Evolutionary conservation across 30 jellyfish, hydroid and myxozoan genomes (phyloP).

Genomic region (Morbakka virulenta): DNA sequence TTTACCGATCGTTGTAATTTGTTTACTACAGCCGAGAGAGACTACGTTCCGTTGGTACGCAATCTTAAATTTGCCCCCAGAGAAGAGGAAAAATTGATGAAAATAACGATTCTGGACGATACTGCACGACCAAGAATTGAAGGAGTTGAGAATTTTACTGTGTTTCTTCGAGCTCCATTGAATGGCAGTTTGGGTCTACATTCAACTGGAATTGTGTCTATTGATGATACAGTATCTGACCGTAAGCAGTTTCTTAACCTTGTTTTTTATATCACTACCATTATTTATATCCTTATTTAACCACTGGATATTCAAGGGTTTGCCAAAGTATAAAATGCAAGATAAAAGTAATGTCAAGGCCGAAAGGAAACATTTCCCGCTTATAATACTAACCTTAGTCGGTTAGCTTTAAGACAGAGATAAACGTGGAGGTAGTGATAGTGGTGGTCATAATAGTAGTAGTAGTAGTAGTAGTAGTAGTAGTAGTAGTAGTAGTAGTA

Average conservation of each 20-base stretch:
- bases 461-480: too few relatives aligned
- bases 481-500: too few relatives aligned
- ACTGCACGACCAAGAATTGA: conserved; percentile 85
- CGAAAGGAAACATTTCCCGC: too few relatives aligned
- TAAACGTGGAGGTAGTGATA: too few relatives aligned
- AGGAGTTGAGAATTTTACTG: conserved; percentile 80
- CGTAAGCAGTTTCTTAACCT: conserved; percentile 40
- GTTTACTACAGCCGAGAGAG: conserved; percentile 75
- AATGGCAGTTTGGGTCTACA: conserved; percentile 64
- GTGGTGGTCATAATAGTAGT: too few relatives aligned
- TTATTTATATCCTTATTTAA: too few relatives aligned
- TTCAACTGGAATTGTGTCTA: conserved; percentile 78
- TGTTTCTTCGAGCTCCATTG: conserved; percentile 67
- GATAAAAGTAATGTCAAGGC: too few relatives aligned
- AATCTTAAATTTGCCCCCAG: conserved; percentile 62
- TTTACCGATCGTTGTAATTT: too few relatives aligned
- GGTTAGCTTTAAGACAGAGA: too few relatives aligned
- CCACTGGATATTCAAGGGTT: not conserved
- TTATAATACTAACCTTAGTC: not conserved
- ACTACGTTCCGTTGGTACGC: conserved; percentile 78
- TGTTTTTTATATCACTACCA: not conserved
- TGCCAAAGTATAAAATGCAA: too few relatives aligned
- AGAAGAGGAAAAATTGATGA: conserved; percentile 60
- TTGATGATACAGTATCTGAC: conserved; percentile 88
- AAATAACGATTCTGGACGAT: conserved; percentile 77